Evolutionary conservation across 2,113 vertebrate genomes (phyloP), one percentile per base, ranked within the genome.

Genomic region (Fukomys damarensis): DNA sequence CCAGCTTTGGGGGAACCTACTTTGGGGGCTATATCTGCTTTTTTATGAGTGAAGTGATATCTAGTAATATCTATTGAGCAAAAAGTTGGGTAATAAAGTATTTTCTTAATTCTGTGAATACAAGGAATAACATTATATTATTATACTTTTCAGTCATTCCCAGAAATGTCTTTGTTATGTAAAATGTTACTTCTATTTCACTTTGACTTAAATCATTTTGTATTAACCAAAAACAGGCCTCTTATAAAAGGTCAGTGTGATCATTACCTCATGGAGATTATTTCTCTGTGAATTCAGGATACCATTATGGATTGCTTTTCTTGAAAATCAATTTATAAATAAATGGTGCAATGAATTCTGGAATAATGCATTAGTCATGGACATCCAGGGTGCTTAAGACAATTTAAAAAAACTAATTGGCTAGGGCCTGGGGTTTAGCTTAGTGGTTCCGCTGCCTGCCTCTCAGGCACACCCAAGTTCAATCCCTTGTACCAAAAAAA

Each of bases 241-340:
- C n/a, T 46, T 77, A 22, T 56, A 43, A 66, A 82, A 89, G 82
- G 61, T 46, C 5, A 84, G 0, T 58, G 41, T 49, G 17, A 84
- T n/a, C 54, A 38, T 77, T 20, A 7, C 56, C 32, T 41, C 24
- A 3, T 70, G 43, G 32, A 93, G 17, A 79, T 88, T 77, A 54
- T 59, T 70, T 66, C 46, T 46, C 38, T 24, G 3, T 82, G 30
- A 92, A n/a, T 93, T 94, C 66, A 66, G 43, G 93, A 93, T 65
- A 70, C 32, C 14, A 70, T 3, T 49, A 91, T 32, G n/a, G 65
- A 81, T 63, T 80, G 28, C 12, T 86, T 95, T 72, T 65, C 43
- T 56, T 68, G 49, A 86, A 96, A 95, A 89, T 86, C 19, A 70
- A 14, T 81, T 72, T 83, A 38, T 80, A 72, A 96, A 96, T 93